Evolutionary conservation across 2,797 vertebrate genomes (phyloP), one percentile per base, ranked within the genome.

Genomic region (Aphelocoma californica): DNA sequence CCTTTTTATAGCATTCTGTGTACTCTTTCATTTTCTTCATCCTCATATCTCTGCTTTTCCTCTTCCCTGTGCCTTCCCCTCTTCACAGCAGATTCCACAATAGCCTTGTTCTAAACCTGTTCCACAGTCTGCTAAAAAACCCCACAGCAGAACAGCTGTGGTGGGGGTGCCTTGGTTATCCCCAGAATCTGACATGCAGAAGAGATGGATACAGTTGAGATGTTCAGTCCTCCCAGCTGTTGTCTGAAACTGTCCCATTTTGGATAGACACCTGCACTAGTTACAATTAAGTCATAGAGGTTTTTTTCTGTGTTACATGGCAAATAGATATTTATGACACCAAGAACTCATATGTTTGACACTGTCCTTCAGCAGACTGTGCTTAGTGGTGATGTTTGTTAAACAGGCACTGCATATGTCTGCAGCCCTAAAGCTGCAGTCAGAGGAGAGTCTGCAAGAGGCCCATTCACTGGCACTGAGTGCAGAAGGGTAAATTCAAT

Each of bases 401-500:
- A 69, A 66, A 51, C 29, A 57, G 10, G 38, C 57, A 12, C 51
- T 79, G 74, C 12, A 5, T 48, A 4, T 50, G 16, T 65, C 53
- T 83, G 18, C n/a, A 78, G 2, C 60, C n/a, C 61, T 40, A 25
- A 58, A 28, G n/a, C 71, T 65, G 34, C 36, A 48, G 17, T 45
- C 62, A n/a, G 1, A 47, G 50, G 53, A 83, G 45, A 95, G 75
- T 61, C 71, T 87, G 61, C 73, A 58, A 77, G 89, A 93, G 83
- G 83, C 71, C 92, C 5, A 1, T 87, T 85, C 38, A 26, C 23
- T 93, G 84, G 94, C 89, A 92, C 18, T 12, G 75, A 74, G 48
- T 71, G 72, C 71, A 86, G 67, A 78, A 70, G 90, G 71, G 78
- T 91, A 75, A 85, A 89, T 87, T 95, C 67, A 85, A 70, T 75